A percentile compares a stretch with the other conserved stretches of the same genome.
Conservation (phyloP, 2,797 vertebrate genomes). For the Propithecus perrieri region DNA sequence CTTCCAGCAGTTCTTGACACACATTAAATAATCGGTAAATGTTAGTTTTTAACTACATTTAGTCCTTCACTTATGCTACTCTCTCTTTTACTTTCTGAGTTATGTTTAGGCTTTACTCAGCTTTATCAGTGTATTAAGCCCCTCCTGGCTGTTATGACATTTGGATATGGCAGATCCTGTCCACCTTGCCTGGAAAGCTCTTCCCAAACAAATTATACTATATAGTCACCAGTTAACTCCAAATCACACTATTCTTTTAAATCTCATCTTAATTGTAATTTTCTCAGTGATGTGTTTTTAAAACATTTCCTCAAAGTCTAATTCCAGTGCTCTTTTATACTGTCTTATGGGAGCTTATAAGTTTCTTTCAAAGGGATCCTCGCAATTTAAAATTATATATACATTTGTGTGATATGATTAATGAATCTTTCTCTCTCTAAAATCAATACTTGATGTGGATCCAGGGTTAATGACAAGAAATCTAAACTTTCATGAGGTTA, state of each 20-base stretch:
- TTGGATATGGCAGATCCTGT: neutral
- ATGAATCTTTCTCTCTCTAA: neutral
- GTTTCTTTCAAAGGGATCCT: neutral
- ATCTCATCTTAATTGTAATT: neutral
- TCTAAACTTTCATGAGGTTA: neutral
- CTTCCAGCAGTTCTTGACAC: neutral
- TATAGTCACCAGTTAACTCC: neutral
- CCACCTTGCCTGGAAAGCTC: neutral
- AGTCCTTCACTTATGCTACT: neutral
- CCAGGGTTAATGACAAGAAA: neutral
- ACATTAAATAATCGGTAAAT: neutral
- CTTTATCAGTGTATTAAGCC: neutral
- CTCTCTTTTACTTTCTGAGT: neutral
- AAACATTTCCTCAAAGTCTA: neutral
- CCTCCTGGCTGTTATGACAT: neutral
- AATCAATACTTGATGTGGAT: neutral
- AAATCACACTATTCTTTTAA: neutral
- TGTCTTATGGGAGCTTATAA: neutral
- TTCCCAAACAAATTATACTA: neutral
- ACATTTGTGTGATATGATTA: neutral
- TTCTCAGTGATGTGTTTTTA: neutral
- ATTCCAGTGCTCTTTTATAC: neutral
- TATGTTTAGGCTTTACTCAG: neutral
- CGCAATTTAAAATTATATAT: neutral
- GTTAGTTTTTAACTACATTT: neutral